Evolutionary conservation across 2,797 vertebrate genomes (phyloP), one percentile per base, ranked within the genome.

Genomic region (Coregonus sp.): DNA sequence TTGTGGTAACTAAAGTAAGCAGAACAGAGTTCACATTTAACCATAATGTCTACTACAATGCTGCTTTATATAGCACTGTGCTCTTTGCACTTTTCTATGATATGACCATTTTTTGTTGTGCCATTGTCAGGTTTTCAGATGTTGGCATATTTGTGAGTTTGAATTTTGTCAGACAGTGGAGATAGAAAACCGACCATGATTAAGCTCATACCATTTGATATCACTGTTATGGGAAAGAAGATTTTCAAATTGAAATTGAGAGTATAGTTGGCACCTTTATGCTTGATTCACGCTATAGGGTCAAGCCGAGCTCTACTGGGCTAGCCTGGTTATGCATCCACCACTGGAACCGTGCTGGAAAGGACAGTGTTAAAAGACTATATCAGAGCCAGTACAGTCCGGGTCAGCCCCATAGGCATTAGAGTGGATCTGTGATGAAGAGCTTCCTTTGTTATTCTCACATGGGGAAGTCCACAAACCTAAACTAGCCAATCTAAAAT

Each of bases 1-100:
- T 90, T 88, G 82, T 86, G 80, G 78, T 85, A 81, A 85, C 84
- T 86, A 88, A 74, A 83, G 85, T 87, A 89, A 90, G 90, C 80
- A 89, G 87, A 86, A 86, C 84, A 51, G 79, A 78, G 81, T 67
- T 80, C 33, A 78, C 59, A 77, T 82, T 37, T 37, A 81, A 82
- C 70, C 81, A 85, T 86, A 88, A 75, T 29, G 16, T 54, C 2
- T 56, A 65, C 63, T 65, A 35, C 31, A 35, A 33, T 68, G 6
- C 15, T 68, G 16, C 31, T 33, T 33, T 16, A 68, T 33, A 25
- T 25, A 11, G 66, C 29, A 33, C 31, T 68, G 66, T 6, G 29
- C 11, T 16, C 14, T 59, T 18, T 12, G 14, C 29, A 35, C 14
- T 5, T 68, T 25, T 63, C 20, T 7, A 68, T 33, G 31, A 68